These are phyloP conservation scores for Syrrhaptes paradoxus DNA, from an alignment of 2,113 vertebrate genomes.

Conservation along the genomic window DNA sequence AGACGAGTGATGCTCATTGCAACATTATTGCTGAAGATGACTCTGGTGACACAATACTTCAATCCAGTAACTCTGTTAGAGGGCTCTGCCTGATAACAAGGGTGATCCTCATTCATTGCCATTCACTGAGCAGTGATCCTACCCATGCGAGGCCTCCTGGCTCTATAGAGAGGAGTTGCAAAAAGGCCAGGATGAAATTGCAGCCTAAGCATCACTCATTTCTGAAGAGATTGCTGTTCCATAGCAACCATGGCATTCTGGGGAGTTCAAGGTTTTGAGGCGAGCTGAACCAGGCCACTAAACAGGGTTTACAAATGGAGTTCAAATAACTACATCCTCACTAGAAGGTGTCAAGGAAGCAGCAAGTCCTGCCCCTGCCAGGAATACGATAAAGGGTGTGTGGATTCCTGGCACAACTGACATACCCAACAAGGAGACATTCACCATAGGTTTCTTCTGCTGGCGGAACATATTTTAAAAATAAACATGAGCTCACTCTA, in stretches of 20 bases:
- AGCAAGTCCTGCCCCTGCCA: not conserved
- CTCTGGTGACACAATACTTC: not conserved
- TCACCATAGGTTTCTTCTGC: constrained; percentile 37
- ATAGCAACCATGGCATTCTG: not conserved
- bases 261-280: not conserved
- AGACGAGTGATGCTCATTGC: not conserved
- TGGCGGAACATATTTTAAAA: constrained; percentile 11
- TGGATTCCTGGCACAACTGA: not conserved
- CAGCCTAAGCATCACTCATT: not conserved
- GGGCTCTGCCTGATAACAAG: not conserved
- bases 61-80: not conserved
- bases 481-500: constrained; percentile 54
- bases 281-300: not conserved
- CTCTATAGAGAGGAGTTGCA: not conserved
- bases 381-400: not conserved
- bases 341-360: not conserved
- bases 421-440: constrained; percentile 44
- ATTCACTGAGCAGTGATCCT: not conserved
- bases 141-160: not conserved
- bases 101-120: not conserved
- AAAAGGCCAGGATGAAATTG: not conserved
- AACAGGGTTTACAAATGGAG: not conserved
- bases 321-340: not conserved
- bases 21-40: not conserved
- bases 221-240: not conserved